Evolutionary conservation across 2,888 invertebrate genomes (phyloP).

Genomic region (Mythimna albipuncta): DNA sequence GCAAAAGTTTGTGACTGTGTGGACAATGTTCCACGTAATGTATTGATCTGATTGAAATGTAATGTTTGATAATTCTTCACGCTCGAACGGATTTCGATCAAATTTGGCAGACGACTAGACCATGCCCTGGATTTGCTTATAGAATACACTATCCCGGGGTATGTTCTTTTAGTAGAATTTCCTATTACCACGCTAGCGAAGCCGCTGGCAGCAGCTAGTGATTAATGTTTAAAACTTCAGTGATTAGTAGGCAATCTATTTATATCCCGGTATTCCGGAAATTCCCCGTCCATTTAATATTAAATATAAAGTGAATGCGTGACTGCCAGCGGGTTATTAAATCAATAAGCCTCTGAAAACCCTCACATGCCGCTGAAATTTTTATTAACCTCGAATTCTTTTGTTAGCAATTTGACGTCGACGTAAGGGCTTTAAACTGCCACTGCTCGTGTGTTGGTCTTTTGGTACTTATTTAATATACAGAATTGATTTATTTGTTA

Average conservation of each 20-base stretch:
- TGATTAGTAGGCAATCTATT: not conserved
- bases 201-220: too few relatives aligned
- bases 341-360: conserved; percentile 36
- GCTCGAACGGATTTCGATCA: too few relatives aligned
- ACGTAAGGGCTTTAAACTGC: conserved; percentile 20
- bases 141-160: too few relatives aligned
- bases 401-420: conserved; percentile 10
- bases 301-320: conserved; percentile 8
- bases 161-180: too few relatives aligned
- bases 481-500: not conserved
- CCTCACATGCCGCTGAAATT: conserved; percentile 15
- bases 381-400: conserved; percentile 27
- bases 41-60: too few relatives aligned
- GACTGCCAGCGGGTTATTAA: conserved; percentile 12
- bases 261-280: not conserved
- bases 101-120: too few relatives aligned
- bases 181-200: too few relatives aligned
- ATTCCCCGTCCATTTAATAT: conserved; percentile 5
- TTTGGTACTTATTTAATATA: conserved; percentile 20
- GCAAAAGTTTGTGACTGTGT: too few relatives aligned
- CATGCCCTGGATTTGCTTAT: too few relatives aligned
- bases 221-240: not conserved
- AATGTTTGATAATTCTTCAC: too few relatives aligned
- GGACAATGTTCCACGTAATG: too few relatives aligned
- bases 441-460: conserved; percentile 4